Evolutionary conservation across 2,888 invertebrate species (phyloP).

Genomic region (Pogonocherus hispidulus): DNA sequence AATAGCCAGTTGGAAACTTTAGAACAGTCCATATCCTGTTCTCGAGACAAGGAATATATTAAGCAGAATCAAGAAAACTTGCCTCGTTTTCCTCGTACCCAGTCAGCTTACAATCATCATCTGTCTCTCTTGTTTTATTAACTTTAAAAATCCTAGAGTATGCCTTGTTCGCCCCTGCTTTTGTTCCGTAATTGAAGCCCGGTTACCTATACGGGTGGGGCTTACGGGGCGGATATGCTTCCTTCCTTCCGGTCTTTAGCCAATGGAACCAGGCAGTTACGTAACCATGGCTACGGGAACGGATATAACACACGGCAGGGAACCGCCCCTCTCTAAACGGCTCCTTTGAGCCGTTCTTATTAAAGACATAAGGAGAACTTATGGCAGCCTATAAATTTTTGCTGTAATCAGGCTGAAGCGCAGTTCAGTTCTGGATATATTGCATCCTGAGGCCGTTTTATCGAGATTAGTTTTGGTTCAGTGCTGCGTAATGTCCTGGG

Average conservation of each 20-base stretch:
- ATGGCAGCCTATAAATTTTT: slow-evolving; percentile 35
- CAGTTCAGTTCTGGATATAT: slow-evolving; percentile 33
- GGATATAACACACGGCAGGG: slow-evolving; percentile 50
- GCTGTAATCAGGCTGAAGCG: slow-evolving; percentile 34
- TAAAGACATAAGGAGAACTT: slow-evolving; percentile 39
- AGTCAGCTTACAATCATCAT: slow-evolving; percentile 40
- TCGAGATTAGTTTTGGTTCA: slow-evolving; percentile 30
- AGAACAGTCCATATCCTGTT: slow-evolving; percentile 49
- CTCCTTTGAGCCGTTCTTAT: slow-evolving; percentile 27
- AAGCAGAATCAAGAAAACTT: slow-evolving; percentile 40
- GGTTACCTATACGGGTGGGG: slow-evolving; percentile 49
- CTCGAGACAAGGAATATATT: slow-evolving; percentile 44
- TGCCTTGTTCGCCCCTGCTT: slow-evolving; percentile 33
- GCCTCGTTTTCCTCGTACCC: slow-evolving; percentile 43
- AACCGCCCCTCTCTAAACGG: slow-evolving; percentile 27
- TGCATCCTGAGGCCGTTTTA: slow-evolving; percentile 30
- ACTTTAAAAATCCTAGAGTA: slow-evolving; percentile 28
- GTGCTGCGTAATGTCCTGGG: slow-evolving; percentile 25
- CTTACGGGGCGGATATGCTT: slow-evolving; percentile 56
- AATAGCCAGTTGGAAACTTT: slow-evolving; percentile 43
- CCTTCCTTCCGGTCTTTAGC: slow-evolving; percentile 65
- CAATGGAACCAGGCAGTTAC: slow-evolving; percentile 59
- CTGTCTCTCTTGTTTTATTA: slow-evolving; percentile 41
- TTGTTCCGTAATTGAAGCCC: slow-evolving; percentile 44
- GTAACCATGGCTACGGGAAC: slow-evolving; percentile 63